Conservation (phyloP, 2,797 vertebrate species). For the Centroberyx gerrardi region DNA sequence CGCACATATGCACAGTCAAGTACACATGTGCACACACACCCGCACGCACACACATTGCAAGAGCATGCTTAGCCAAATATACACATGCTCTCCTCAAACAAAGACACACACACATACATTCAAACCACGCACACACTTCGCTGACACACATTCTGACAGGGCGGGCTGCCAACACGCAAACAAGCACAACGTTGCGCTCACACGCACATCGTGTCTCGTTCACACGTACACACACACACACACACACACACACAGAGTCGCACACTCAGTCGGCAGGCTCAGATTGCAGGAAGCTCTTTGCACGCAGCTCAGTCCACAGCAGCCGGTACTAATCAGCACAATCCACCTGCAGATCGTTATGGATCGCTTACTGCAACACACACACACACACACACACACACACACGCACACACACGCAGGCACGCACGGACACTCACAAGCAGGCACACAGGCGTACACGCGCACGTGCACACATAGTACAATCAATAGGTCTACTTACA, state of each 20-base stretch:
- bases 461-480: background rate
- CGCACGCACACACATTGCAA: constrained; percentile 33
- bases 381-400: constrained; percentile 33
- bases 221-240: background rate
- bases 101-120: constrained; percentile 29
- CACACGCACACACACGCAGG: constrained; percentile 38
- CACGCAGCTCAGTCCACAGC: constrained; percentile 87
- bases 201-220: background rate
- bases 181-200: constrained; percentile 11
- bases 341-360: constrained; percentile 89
- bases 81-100: constrained; percentile 58
- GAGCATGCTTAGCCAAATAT: constrained; percentile 50
- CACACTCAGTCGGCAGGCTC: constrained; percentile 71
- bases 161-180: constrained; percentile 59
- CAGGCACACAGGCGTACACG: background rate
- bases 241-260: constrained; percentile 17
- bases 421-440: background rate
- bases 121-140: constrained; percentile 25
- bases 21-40: constrained; percentile 16
- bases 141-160: constrained; percentile 66
- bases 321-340: constrained; percentile 88
- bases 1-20: constrained; percentile 19
- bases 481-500: constrained; percentile 46
- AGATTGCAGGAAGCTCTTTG: constrained; percentile 89
- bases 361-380: constrained; percentile 84